A percentile compares a stretch with the other conserved stretches of the same genome.
Conservation (phyloP, 2,797 vertebrate species). For the Simalia tracyae region DNA sequence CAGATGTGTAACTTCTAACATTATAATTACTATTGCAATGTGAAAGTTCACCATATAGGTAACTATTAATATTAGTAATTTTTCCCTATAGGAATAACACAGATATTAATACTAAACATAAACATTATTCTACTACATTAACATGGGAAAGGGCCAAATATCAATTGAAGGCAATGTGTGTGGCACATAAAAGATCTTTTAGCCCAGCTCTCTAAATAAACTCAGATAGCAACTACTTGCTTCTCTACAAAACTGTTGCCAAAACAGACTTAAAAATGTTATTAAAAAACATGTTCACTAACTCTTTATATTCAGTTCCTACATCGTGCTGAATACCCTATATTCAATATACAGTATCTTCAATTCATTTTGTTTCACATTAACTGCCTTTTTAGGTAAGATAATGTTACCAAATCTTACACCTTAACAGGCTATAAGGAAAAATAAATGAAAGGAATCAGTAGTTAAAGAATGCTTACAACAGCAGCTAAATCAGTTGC, state of each 20-base stretch:
- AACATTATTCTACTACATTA: not conserved
- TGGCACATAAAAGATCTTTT: not conserved
- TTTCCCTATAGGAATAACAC: not conserved
- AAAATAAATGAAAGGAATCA: not conserved
- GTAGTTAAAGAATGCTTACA: not conserved
- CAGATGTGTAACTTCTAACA: not conserved
- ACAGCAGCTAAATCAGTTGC: not conserved
- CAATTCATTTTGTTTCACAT: not conserved
- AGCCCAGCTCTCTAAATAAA: not conserved
- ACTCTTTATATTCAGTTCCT: not conserved
- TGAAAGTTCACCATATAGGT: not conserved
- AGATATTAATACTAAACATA: not conserved
- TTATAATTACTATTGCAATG: not conserved
- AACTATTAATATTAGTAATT: not conserved
- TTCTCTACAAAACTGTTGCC: not conserved
- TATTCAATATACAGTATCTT: not conserved
- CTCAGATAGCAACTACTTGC: not conserved
- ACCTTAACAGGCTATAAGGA: not conserved
- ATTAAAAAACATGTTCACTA: not conserved
- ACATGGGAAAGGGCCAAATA: not conserved
- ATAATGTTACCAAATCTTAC: not conserved
- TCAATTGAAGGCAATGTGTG: not conserved
- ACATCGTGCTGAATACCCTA: not conserved
- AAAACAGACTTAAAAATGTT: not conserved
- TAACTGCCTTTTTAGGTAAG: not conserved